A percentile compares a stretch with the other conserved stretches of the same genome.
Conservation (phyloP, 2,113 vertebrate species). For the human (Homo sapiens) region DNA sequence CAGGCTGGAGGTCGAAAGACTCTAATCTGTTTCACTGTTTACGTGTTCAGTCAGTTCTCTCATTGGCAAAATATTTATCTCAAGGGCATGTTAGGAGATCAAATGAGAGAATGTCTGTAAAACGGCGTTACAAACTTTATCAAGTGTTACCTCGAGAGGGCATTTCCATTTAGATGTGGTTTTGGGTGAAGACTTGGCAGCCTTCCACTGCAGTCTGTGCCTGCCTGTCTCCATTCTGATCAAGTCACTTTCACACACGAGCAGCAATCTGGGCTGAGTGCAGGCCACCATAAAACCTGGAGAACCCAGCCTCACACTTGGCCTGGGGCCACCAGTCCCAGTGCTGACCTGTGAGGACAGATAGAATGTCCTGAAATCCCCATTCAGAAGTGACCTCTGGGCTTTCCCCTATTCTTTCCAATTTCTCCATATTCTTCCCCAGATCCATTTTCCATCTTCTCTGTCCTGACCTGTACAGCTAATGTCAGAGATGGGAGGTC, state of each 20-base stretch:
- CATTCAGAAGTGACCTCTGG: not conserved
- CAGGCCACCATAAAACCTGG: not conserved
- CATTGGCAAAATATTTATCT: constrained; percentile 15
- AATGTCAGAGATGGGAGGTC: not conserved
- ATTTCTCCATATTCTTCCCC: not conserved
- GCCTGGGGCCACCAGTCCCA: not conserved
- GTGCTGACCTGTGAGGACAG: fast-evolving
- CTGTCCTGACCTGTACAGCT: not conserved
- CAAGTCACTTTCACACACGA: not conserved
- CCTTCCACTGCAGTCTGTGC: not conserved
- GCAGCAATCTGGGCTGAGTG: not conserved
- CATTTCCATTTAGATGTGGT: not conserved
- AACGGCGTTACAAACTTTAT: not conserved
- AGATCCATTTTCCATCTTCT: not conserved
- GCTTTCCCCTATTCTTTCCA: too few species aligned
- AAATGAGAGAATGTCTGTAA: not conserved
- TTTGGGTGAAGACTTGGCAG: not conserved
- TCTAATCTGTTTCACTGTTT: not conserved
- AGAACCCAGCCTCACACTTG: not conserved
- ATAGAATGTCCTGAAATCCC: not conserved
- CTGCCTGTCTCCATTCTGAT: not conserved
- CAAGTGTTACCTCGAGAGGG: not conserved
- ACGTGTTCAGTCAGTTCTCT: not conserved
- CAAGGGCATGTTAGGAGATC: not conserved
- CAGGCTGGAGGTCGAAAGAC: not conserved